Evolutionary conservation across 2,797 vertebrate species (phyloP).

Genomic region (Epinephelus awoara): DNA sequence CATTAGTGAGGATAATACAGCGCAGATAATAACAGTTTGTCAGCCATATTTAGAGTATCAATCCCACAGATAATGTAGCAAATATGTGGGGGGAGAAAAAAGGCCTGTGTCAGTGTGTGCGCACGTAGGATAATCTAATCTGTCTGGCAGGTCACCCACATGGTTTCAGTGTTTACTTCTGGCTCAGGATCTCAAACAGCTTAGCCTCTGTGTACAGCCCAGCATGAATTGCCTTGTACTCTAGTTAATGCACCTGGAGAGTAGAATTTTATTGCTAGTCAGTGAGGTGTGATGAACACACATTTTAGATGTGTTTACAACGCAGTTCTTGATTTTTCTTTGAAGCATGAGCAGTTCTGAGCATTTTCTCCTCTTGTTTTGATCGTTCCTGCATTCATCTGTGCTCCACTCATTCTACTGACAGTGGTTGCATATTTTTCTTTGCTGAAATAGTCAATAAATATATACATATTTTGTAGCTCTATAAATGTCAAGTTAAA

Average conservation of each 20-base stretch:
- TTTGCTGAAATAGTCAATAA: not conserved
- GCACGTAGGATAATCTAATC: conserved; percentile 43
- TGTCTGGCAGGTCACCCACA: conserved; percentile 41
- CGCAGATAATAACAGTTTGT: conserved; percentile 35
- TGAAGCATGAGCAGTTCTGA: not conserved
- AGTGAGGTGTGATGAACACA: conserved; percentile 2
- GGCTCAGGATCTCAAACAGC: conserved; percentile 33
- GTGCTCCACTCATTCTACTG: not conserved
- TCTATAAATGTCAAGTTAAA: not conserved
- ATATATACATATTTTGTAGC: not conserved
- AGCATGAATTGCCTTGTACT: conserved; percentile 2
- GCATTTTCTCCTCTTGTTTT: not conserved
- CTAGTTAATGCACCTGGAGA: conserved; percentile 19
- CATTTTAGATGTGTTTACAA: not conserved
- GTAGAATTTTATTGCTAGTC: not conserved
- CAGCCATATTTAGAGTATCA: conserved; percentile 26
- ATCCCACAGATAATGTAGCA: conserved; percentile 18
- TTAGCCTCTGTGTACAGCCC: conserved; percentile 12
- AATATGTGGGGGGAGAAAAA: not conserved
- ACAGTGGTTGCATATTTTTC: not conserved
- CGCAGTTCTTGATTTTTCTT: not conserved
- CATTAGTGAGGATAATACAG: conserved; percentile 59
- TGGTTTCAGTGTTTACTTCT: conserved; percentile 50
- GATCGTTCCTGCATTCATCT: not conserved
- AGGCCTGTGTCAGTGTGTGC: not conserved